phyloP scores from a whole-genome alignment of 2,797 vertebrate genomes.

The Champsocephalus gunnari region DNA sequence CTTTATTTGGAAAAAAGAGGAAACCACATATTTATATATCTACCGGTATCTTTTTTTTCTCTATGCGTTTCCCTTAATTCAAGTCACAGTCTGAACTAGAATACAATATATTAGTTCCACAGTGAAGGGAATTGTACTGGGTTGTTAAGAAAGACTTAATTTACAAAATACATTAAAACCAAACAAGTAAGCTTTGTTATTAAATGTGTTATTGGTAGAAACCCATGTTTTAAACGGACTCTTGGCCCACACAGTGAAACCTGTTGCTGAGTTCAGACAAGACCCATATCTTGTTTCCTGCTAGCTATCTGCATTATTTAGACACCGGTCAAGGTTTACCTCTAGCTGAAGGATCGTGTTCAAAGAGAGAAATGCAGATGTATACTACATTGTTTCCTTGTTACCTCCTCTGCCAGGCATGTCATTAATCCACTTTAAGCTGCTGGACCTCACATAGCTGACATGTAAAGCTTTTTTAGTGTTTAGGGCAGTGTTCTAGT shows the following conservation, averaged over 20 bases:
- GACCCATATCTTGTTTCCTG: conserved; percentile 47
- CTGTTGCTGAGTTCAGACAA: background rate
- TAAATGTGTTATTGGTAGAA: background rate
- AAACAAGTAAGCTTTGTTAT: background rate
- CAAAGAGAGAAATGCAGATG: conserved; percentile 12
- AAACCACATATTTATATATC: background rate
- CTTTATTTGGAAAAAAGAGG: background rate
- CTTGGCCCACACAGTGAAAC: conserved; percentile 33
- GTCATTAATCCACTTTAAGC: background rate
- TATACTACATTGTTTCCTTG: background rate
- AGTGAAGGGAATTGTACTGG: background rate
- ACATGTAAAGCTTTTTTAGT: conserved; percentile 13
- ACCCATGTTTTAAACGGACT: background rate
- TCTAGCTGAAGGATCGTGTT: conserved; percentile 19
- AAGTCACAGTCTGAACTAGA: background rate
- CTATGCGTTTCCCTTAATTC: background rate
- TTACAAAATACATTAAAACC: background rate
- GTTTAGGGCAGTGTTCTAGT: conserved; percentile 41
- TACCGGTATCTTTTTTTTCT: background rate
- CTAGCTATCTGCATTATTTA: conserved; percentile 63
- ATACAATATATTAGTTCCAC: background rate
- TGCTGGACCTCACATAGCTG: conserved; percentile 2
- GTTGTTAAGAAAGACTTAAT: background rate
- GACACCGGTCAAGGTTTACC: background rate
- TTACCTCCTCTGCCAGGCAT: background rate